These are phyloP conservation scores for Phalacrocorax carbo DNA, from an alignment of 2,113 vertebrate genomes.

Conservation along the genomic window DNA sequence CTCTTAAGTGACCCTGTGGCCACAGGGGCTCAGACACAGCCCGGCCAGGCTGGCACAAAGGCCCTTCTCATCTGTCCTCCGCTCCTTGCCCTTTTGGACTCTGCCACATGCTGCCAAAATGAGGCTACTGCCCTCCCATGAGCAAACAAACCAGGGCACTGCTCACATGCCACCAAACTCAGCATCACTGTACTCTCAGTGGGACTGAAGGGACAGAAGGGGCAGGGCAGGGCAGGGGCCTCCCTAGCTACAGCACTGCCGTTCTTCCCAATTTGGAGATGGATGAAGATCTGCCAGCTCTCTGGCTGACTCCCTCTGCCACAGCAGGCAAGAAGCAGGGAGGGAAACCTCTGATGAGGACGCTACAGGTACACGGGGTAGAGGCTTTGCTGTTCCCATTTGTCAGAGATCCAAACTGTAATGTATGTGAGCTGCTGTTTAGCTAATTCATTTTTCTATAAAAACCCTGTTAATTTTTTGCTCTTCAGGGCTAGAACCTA, in stretches of 20 bases:
- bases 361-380: background rate
- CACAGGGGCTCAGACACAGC: background rate
- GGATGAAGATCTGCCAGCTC: background rate
- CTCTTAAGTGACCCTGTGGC: background rate
- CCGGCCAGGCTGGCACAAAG: rapidly evolving
- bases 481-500: background rate
- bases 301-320: background rate
- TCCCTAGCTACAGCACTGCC: too few species aligned
- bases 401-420: background rate
- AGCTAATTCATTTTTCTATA: background rate
- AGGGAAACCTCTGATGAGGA: background rate
- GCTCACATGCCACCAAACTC: background rate
- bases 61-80: background rate
- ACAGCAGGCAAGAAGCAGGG: background rate
- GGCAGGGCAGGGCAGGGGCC: background rate
- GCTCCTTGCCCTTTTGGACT: background rate
- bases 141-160: rapidly evolving
- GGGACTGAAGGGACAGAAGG: background rate
- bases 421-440: background rate
- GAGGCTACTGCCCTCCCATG: background rate
- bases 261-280: background rate
- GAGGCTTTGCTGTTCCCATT: background rate
- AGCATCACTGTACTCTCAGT: rapidly evolving
- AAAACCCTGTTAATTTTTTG: background rate
- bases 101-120: background rate